phyloP scores from a whole-genome alignment of 1,140 invertebrate genomes.

The Hermetia illucens region DNA sequence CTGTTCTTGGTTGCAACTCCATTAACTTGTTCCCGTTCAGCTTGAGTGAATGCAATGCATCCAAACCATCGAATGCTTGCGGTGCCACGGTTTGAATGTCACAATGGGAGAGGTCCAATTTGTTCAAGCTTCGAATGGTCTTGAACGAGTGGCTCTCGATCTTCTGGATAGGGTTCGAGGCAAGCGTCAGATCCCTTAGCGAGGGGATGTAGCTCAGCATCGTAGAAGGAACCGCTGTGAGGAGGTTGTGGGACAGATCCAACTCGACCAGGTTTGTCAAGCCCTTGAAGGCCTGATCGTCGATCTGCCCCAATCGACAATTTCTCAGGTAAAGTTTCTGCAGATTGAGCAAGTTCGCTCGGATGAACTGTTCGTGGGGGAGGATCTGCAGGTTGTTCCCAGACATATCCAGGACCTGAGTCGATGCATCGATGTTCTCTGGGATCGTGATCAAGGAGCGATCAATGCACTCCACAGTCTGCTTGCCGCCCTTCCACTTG shows the following conservation, averaged over 20 bases:
- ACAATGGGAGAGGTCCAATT: conserved; percentile 71
- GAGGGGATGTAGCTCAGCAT: conserved; percentile 65
- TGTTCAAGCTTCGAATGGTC: conserved; percentile 59
- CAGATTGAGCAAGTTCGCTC: conserved; percentile 66
- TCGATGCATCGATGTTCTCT: conserved; percentile 65
- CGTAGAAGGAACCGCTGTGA: conserved; percentile 59
- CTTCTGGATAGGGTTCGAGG: conserved; percentile 66
- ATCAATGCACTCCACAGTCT: conserved; percentile 76
- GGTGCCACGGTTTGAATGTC: conserved; percentile 59
- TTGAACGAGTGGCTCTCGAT: conserved; percentile 62
- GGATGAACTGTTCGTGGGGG: conserved; percentile 62
- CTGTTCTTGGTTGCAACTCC: conserved; percentile 52
- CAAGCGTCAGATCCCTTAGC: conserved; percentile 61
- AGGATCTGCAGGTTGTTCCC: conserved; percentile 73
- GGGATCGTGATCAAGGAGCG: conserved; percentile 68
- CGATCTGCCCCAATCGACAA: conserved; percentile 73
- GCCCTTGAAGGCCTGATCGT: conserved; percentile 63
- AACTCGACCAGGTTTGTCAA: conserved; percentile 79
- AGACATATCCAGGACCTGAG: conserved; percentile 79
- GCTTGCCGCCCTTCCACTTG: conserved; percentile 87
- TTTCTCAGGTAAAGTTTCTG: conserved; percentile 69
- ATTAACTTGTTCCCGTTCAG: conserved; percentile 66
- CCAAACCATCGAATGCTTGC: conserved; percentile 62
- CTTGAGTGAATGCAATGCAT: conserved; percentile 64
- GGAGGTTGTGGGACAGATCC: conserved; percentile 69